Percentiles rank a stretch among this genome's conserved stretches.
phyloP scores from a whole-genome alignment of 2,113 vertebrate species.

The Cryptotis parvus region DNA sequence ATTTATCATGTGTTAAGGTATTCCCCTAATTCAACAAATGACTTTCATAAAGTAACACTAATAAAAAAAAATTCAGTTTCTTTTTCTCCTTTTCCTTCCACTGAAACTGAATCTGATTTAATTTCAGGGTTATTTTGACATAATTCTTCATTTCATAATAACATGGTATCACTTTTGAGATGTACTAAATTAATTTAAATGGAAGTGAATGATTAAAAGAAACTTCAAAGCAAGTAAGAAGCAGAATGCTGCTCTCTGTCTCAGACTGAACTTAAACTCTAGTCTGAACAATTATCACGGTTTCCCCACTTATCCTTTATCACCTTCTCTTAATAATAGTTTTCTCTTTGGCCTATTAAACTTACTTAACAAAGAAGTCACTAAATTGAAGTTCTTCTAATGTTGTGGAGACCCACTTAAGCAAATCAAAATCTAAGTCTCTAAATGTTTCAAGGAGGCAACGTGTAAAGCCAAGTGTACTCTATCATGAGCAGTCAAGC shows the following conservation, averaged over 20 bases:
- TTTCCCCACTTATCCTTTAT: not conserved
- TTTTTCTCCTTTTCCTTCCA: not conserved
- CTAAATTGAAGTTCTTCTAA: not conserved
- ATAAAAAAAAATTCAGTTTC: not conserved
- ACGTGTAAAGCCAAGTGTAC: not conserved
- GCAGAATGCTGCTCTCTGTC: not conserved
- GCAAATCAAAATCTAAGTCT: not conserved
- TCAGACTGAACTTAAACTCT: not conserved
- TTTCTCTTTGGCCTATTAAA: not conserved
- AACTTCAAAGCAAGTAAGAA: not conserved
- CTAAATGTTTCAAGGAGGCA: not conserved
- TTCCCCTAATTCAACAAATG: constrained; percentile 28
- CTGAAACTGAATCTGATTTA: not conserved
- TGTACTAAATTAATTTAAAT: not conserved
- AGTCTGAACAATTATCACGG: not conserved
- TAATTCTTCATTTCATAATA: not conserved
- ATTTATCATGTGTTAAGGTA: not conserved
- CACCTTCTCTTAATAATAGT: not conserved
- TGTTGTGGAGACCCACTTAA: not conserved
- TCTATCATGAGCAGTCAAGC: not conserved
- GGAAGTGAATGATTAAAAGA: not conserved
- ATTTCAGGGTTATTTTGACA: not conserved
- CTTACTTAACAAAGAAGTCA: not conserved
- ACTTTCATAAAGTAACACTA: not conserved
- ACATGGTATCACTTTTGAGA: too few species aligned